These are phyloP conservation scores for Drosophila kanapiae DNA, from an alignment of 1,140 invertebrate genomes.

Conservation along the genomic window DNA sequence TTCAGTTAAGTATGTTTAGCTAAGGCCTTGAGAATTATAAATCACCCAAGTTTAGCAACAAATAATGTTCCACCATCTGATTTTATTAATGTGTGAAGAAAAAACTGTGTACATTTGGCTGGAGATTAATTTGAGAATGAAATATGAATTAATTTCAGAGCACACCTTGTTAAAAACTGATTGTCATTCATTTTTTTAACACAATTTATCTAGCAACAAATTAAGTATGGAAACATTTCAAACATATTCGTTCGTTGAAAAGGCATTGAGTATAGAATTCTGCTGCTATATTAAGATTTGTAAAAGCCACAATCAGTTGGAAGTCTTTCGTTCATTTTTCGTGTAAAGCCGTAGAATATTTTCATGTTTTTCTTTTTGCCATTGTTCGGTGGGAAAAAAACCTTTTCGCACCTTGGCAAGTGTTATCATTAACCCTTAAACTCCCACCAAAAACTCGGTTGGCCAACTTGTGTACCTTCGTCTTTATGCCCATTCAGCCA, in stretches of 20 bases:
- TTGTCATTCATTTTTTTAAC: background rate
- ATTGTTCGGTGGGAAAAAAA: background rate
- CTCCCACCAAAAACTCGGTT: background rate
- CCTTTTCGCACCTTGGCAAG: conserved; percentile 16
- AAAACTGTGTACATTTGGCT: background rate
- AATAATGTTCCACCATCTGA: conserved; percentile 1
- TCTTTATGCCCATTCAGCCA: conserved; percentile 34
- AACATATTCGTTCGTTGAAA: background rate
- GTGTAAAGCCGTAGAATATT: too few relatives aligned
- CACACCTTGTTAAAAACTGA: conserved; percentile 3
- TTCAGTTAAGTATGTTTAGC: conserved; percentile 7
- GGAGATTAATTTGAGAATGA: conserved; percentile 13
- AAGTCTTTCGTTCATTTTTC: too few relatives aligned
- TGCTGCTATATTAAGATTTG: background rate
- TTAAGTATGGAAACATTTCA: background rate
- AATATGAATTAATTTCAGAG: conserved; percentile 8
- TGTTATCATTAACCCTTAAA: conserved; percentile 27
- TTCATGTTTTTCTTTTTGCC: too few relatives aligned
- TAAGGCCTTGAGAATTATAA: conserved; percentile 10
- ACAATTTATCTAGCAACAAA: background rate
- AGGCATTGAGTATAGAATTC: too few relatives aligned
- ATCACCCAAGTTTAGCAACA: conserved; percentile 6
- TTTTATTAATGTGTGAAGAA: conserved; percentile 16
- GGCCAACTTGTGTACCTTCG: conserved; percentile 3
- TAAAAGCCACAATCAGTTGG: background rate